Conservation (phyloP, 2,888 invertebrate genomes). For the Tipula vernalis region DNA sequence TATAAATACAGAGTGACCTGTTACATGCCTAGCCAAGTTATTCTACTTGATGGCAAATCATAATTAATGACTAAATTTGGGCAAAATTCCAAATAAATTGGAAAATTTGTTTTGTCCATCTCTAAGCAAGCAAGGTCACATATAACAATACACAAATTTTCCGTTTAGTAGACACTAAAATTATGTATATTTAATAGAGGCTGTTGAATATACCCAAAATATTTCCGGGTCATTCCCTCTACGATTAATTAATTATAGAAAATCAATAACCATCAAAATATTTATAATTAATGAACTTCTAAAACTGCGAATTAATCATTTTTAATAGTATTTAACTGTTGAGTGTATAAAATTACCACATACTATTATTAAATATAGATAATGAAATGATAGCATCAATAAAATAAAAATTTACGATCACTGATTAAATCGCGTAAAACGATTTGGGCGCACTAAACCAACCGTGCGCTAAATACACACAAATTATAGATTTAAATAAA, state of each 20-base stretch:
- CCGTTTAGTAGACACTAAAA: too few species aligned
- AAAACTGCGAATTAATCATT: background rate
- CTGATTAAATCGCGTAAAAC: background rate
- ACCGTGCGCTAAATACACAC: background rate
- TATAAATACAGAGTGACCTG: too few species aligned
- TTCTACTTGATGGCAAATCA: too few species aligned
- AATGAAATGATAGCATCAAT: background rate
- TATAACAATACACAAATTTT: too few species aligned
- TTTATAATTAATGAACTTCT: background rate
- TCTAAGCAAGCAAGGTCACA: too few species aligned
- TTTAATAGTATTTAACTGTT: background rate
- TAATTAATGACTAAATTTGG: too few species aligned
- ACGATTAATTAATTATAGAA: background rate
- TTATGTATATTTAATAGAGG: too few species aligned
- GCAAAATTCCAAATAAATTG: too few species aligned
- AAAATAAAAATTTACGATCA: background rate
- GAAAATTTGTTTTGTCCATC: too few species aligned
- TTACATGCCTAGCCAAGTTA: too few species aligned
- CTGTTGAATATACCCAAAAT: background rate
- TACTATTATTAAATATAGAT: background rate
- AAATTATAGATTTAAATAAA: background rate
- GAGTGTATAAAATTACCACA: background rate
- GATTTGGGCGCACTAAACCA: background rate
- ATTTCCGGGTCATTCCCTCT: background rate
- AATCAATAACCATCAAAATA: background rate